Conservation (phyloP, 1,140 invertebrate genomes). For the Aleiodes sp. region DNA sequence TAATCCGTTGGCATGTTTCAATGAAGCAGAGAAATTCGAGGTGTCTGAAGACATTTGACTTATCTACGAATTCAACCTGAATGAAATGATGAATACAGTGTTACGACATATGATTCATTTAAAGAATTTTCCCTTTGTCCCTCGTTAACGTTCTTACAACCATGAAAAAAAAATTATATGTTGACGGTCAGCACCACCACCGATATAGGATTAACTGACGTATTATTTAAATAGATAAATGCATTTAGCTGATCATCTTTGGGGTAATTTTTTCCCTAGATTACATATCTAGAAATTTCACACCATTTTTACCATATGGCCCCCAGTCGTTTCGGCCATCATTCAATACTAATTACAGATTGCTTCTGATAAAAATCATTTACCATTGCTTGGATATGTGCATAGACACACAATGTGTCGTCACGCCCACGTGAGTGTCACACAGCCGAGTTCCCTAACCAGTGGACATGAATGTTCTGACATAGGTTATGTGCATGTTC, state of each 20-base stretch:
- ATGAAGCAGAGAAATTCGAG: background rate
- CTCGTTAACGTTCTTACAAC: too few relatives aligned
- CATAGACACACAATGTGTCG: slow-evolving; percentile 7
- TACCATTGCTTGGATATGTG: background rate
- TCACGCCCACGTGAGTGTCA: slow-evolving; percentile 28
- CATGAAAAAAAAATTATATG: background rate
- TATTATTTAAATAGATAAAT: background rate
- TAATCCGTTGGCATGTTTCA: slow-evolving; percentile 43
- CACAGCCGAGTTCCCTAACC: background rate
- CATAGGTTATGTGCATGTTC: slow-evolving; percentile 7
- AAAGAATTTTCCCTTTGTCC: too few relatives aligned
- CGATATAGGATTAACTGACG: background rate
- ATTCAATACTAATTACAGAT: slow-evolving; percentile 27
- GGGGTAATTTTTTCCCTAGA: background rate
- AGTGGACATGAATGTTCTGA: slow-evolving; percentile 12
- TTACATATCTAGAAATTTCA: slow-evolving; percentile 13
- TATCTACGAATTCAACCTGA: too few relatives aligned
- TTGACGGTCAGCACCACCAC: too few relatives aligned
- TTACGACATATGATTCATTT: too few relatives aligned
- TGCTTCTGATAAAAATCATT: slow-evolving; percentile 20
- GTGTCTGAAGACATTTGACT: background rate
- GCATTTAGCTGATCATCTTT: background rate
- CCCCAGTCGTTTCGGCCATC: background rate
- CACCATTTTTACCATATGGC: slow-evolving; percentile 3
- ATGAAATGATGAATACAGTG: too few relatives aligned